Conservation (phyloP, 2,113 vertebrate species). For the Orcinus orca region DNA sequence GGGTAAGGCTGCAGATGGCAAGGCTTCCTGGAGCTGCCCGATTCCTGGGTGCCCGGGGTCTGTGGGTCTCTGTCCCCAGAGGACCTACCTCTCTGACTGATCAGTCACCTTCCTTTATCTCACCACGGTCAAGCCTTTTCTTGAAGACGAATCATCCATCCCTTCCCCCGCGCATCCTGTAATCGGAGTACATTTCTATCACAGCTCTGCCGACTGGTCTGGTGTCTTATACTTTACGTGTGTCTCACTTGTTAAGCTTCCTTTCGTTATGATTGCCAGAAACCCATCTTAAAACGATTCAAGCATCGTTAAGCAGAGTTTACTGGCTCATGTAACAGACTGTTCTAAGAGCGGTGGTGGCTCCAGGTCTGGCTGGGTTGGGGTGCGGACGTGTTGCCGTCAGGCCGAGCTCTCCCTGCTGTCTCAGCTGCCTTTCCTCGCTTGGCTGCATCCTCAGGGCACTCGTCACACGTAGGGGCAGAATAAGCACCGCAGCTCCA, state of each 20-base stretch:
- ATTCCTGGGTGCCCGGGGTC: background rate
- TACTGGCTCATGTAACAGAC: background rate
- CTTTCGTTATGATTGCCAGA: background rate
- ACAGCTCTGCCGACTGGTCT: background rate
- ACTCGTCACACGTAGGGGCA: background rate
- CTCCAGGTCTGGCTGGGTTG: background rate
- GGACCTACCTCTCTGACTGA: background rate
- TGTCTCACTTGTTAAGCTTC: background rate
- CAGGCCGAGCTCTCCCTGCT: rapidly evolving
- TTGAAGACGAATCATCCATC: background rate
- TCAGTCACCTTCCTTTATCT: background rate
- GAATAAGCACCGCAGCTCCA: background rate
- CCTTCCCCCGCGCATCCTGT: background rate
- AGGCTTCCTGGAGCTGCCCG: background rate
- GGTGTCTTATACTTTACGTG: background rate
- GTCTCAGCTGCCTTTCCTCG: background rate
- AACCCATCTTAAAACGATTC: background rate
- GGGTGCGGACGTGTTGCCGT: background rate
- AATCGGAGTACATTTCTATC: background rate
- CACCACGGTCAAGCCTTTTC: background rate
- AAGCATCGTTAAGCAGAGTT: background rate
- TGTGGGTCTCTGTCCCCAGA: background rate
- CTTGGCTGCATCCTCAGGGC: background rate
- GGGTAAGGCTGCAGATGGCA: background rate
- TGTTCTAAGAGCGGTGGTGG: background rate